These are phyloP conservation scores for Phengaris alcon DNA, from an alignment of 2,888 invertebrate species.

Conservation along the genomic window DNA sequence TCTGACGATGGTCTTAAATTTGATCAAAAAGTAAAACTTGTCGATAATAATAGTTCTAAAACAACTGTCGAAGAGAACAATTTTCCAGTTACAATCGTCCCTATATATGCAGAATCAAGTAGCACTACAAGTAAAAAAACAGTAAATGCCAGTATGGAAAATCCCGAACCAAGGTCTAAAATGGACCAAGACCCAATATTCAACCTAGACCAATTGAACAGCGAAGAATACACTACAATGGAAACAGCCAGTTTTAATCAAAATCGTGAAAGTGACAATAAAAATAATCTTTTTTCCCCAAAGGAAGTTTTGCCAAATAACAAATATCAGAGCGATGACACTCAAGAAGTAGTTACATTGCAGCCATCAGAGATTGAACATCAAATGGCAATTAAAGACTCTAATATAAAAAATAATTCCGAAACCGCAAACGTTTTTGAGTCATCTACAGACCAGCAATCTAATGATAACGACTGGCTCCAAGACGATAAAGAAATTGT, in stretches of 20 bases:
- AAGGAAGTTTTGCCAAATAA: conserved; percentile 30
- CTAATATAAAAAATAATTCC: conserved; percentile 55
- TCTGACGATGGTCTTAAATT: not conserved
- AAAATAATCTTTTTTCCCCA: not conserved
- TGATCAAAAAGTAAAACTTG: conserved; percentile 1
- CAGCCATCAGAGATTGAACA: conserved; percentile 51
- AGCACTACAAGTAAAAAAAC: not conserved
- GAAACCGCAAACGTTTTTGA: conserved; percentile 38
- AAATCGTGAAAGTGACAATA: conserved; percentile 34
- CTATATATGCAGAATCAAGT: conserved; percentile 3
- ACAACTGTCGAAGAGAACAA: conserved; percentile 40
- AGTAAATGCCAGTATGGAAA: conserved; percentile 10
- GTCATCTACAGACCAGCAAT: conserved; percentile 36
- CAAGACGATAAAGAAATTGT: conserved; percentile 42
- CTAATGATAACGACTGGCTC: conserved; percentile 56
- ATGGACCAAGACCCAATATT: conserved; percentile 8
- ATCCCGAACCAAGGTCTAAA: conserved; percentile 34
- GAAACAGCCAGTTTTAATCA: not conserved
- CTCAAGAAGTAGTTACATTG: conserved; percentile 42
- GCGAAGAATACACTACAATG: conserved; percentile 9
- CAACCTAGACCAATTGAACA: conserved; percentile 15
- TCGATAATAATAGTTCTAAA: not conserved
- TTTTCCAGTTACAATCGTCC: not conserved
- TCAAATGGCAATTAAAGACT: conserved; percentile 51
- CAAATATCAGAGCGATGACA: conserved; percentile 32